A percentile compares a stretch with the other conserved stretches of the same genome.
phyloP scores from a whole-genome alignment of 1,140 invertebrate genomes.

The Centruroides vittatus region DNA sequence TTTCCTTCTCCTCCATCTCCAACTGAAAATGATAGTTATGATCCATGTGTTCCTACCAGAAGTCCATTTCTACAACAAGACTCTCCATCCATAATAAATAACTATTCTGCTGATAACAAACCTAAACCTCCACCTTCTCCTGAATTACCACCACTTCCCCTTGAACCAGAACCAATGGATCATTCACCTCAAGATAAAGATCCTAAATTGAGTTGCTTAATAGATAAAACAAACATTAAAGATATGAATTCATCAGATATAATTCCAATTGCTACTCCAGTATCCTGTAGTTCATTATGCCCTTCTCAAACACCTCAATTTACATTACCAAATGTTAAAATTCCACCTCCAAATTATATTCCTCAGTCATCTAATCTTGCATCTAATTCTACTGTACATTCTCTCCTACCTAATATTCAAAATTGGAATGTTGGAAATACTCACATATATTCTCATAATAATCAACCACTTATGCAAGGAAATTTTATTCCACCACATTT shows the following conservation, averaged over 20 bases:
- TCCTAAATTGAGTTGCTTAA: no score
- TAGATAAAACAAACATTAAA: no score
- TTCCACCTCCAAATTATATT: slow-evolving; percentile 12
- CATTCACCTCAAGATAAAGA: no score
- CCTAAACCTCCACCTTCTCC: slow-evolving; percentile 17
- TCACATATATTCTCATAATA: no score
- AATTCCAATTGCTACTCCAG: no score
- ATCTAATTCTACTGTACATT: no score
- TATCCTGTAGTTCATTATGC: background rate
- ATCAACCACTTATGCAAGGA: background rate
- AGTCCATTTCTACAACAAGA: slow-evolving; percentile 6
- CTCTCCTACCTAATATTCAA: no score
- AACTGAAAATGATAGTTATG: slow-evolving; percentile 47
- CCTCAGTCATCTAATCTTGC: background rate
- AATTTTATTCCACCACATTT: slow-evolving; percentile 5
- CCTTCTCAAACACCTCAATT: background rate
- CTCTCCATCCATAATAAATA: slow-evolving; percentile 7
- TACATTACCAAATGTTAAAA: slow-evolving; percentile 3
- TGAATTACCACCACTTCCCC: slow-evolving; percentile 17
- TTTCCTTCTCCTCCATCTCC: background rate
- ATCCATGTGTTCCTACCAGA: slow-evolving; percentile 66
- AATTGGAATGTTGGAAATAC: no score
- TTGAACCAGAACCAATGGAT: slow-evolving; percentile 17
- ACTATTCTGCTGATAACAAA: slow-evolving; percentile 1
- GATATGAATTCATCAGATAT: no score